A percentile compares a stretch with the other conserved stretches of the same genome.
phyloP scores from a whole-genome alignment of 2,113 vertebrate genomes.

The Saccopteryx leptura region DNA sequence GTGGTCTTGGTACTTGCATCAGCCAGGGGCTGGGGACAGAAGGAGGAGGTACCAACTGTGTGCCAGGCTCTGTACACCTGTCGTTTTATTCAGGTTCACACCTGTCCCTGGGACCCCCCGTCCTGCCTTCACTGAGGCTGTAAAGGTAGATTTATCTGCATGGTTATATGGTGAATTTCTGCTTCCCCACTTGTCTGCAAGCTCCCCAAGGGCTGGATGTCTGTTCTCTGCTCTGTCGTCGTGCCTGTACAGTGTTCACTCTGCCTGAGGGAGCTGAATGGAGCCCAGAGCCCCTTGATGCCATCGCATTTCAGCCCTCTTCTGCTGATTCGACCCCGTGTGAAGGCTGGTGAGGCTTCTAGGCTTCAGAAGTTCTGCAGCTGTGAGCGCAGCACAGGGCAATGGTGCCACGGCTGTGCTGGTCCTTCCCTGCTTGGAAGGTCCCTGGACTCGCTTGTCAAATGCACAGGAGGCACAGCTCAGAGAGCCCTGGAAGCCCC shows the following conservation, averaged over 20 bases:
- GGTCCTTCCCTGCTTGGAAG: not conserved
- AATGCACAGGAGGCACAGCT: slow-evolving; percentile 71
- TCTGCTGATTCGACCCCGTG: accelerated
- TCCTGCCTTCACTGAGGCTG: not conserved
- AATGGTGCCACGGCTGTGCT: accelerated
- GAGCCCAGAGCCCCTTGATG: too few relatives aligned
- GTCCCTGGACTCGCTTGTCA: slow-evolving; percentile 67
- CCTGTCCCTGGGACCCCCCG: not conserved
- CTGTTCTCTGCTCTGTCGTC: not conserved
- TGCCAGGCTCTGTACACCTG: not conserved
- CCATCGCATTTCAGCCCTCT: accelerated
- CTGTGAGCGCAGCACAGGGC: not conserved
- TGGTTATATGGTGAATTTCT: slow-evolving; percentile 18
- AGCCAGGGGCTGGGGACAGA: not conserved
- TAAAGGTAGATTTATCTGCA: not conserved
- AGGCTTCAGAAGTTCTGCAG: not conserved
- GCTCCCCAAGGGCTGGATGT: not conserved
- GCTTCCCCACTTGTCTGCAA: not conserved
- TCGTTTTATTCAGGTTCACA: not conserved
- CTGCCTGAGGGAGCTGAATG: not conserved
- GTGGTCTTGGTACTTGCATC: not conserved
- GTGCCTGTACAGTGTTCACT: not conserved
- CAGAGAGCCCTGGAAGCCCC: slow-evolving; percentile 74
- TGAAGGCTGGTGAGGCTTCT: not conserved
- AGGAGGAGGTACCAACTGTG: not conserved